Percentiles rank a stretch among this genome's conserved stretches.
Conservation (phyloP, 1,140 invertebrate genomes). For the Trachymyrmex septentrionalis region DNA sequence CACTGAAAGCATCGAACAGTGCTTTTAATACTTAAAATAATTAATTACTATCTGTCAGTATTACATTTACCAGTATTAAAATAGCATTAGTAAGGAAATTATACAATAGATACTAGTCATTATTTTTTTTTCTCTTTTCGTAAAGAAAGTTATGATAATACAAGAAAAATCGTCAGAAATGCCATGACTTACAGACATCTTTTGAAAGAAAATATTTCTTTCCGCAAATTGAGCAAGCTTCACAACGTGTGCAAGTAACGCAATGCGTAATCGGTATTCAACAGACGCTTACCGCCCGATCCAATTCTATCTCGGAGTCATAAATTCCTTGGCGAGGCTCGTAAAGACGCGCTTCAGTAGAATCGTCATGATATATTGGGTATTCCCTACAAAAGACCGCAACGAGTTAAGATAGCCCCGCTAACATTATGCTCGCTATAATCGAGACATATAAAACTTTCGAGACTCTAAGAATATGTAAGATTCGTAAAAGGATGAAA, state of each 20-base stretch:
- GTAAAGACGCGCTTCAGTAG: constrained; percentile 70
- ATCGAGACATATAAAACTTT: constrained; percentile 29
- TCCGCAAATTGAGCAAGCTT: neutral
- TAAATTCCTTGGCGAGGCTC: constrained; percentile 74
- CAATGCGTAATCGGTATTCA: constrained; percentile 73
- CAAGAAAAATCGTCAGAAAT: neutral
- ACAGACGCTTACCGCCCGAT: constrained; percentile 65
- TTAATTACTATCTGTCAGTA: no score
- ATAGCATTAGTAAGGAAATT: no score
- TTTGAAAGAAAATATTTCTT: neutral
- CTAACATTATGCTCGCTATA: neutral
- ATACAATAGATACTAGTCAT: no score
- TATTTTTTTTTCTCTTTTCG: no score
- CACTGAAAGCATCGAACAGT: no score
- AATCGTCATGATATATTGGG: constrained; percentile 71
- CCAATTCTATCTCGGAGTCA: constrained; percentile 75
- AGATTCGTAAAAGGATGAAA: constrained; percentile 20
- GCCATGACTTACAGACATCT: no score
- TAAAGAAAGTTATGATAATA: no score
- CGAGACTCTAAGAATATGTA: constrained; percentile 29
- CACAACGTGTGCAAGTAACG: neutral
- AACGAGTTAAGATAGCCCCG: constrained; percentile 37
- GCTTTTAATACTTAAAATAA: no score
- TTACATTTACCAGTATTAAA: no score
- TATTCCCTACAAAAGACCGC: constrained; percentile 64